phyloP scores from a whole-genome alignment of 2,888 invertebrate species.

The Scaptomyza polygonia region DNA sequence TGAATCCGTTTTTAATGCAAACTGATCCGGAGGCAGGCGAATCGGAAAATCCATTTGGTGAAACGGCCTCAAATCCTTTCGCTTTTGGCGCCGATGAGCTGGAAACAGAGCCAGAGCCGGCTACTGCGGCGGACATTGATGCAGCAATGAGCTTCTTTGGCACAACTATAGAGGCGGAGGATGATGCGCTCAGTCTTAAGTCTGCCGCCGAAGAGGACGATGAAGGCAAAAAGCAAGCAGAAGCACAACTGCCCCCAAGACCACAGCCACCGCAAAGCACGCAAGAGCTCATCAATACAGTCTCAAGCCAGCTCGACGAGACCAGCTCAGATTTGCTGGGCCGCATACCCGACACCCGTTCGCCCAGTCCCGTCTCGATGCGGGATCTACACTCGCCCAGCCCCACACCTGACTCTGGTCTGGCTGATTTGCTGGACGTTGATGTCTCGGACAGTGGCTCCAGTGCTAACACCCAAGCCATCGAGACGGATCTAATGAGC shows the following conservation, averaged over 20 bases:
- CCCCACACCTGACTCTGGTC: conserved; percentile 90
- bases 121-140: conserved; percentile 75
- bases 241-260: conserved; percentile 84
- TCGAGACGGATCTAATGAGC: conserved; percentile 78
- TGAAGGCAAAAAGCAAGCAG: conserved; percentile 62
- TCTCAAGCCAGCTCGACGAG: conserved; percentile 94
- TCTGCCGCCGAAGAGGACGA: conserved; percentile 80
- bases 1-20: conserved; percentile 89
- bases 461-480: conserved; percentile 76
- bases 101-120: conserved; percentile 67
- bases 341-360: conserved; percentile 92
- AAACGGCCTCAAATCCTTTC: conserved; percentile 88
- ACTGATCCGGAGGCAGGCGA: conserved; percentile 76
- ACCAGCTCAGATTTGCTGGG: conserved; percentile 93
- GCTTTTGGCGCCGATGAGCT: conserved; percentile 86
- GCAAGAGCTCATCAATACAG: conserved; percentile 92
- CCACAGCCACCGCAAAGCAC: conserved; percentile 89
- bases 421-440: conserved; percentile 88
- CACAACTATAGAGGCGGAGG: conserved; percentile 84
- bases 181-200: conserved; percentile 81
- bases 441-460: conserved; percentile 86
- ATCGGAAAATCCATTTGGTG: conserved; percentile 89
- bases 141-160: conserved; percentile 84
- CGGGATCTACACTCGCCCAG: conserved; percentile 93
- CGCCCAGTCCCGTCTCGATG: conserved; percentile 94